These are phyloP conservation scores for Threskiornis aethiopicus DNA, from an alignment of 2,797 vertebrate genomes.

Conservation along the genomic window DNA sequence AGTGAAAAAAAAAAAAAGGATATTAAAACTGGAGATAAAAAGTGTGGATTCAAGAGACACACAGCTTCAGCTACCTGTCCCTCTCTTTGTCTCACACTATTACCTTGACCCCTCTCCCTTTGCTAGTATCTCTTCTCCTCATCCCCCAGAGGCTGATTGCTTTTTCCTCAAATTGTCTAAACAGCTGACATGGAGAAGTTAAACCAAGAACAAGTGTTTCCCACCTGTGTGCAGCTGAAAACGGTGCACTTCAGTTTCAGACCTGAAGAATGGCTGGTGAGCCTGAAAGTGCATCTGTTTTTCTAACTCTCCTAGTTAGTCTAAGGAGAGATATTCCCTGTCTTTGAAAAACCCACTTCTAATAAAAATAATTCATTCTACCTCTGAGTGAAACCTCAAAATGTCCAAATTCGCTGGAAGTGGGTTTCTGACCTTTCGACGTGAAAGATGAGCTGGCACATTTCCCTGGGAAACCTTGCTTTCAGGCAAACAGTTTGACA, in stretches of 20 bases:
- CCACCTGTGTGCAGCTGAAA: constrained; percentile 25
- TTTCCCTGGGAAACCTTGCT: constrained; percentile 62
- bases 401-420: constrained; percentile 54
- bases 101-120: not conserved
- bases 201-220: constrained; percentile 10
- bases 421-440: constrained; percentile 54
- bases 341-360: constrained; percentile 47
- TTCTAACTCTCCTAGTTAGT: not conserved
- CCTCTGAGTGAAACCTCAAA: constrained; percentile 48
- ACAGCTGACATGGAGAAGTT: not conserved
- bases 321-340: not conserved
- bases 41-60: not conserved
- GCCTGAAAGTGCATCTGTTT: not conserved
- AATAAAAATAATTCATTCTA: constrained; percentile 45
- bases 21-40: not conserved
- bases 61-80: not conserved
- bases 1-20: not conserved
- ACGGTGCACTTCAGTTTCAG: not conserved
- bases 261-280: not conserved
- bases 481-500: constrained; percentile 37
- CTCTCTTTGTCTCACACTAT: not conserved
- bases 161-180: not conserved
- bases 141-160: not conserved
- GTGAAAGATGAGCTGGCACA: constrained; percentile 53
- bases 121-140: not conserved